A percentile compares a stretch with the other conserved stretches of the same genome.
These are phyloP conservation scores for Ochotona curzoniae DNA, from an alignment of 2,113 vertebrate genomes.

Conservation along the genomic window DNA sequence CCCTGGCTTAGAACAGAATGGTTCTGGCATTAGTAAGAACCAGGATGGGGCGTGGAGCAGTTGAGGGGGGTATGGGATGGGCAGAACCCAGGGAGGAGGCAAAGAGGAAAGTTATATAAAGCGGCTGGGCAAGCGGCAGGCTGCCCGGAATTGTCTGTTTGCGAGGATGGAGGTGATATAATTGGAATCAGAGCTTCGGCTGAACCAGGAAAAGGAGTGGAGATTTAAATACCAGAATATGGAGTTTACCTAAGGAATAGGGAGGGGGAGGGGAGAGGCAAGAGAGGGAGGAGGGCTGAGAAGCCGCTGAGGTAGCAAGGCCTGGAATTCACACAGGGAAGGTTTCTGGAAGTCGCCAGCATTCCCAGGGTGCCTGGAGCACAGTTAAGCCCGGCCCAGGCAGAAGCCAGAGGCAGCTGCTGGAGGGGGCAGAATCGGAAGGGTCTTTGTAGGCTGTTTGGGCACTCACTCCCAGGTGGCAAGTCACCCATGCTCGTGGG, in stretches of 20 bases:
- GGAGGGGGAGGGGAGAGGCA: neutral
- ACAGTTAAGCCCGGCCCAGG: neutral
- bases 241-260: slow-evolving; percentile 79
- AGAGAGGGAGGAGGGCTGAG: neutral
- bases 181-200: slow-evolving; percentile 85
- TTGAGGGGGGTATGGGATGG: too few species aligned
- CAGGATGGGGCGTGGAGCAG: neutral
- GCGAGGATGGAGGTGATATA: slow-evolving; percentile 86
- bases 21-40: neutral
- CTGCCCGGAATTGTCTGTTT: slow-evolving; percentile 83
- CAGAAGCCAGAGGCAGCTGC: neutral
- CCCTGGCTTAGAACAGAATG: slow-evolving; percentile 51
- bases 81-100: neutral
- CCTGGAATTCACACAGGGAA: slow-evolving; percentile 23
- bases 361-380: slow-evolving; percentile 26
- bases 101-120: slow-evolving; percentile 17
- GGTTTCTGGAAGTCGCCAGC: slow-evolving; percentile 30
- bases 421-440: neutral
- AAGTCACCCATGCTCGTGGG: neutral
- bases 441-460: neutral
- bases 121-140: slow-evolving; percentile 77
- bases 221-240: slow-evolving; percentile 85
- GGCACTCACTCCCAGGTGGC: too few species aligned
- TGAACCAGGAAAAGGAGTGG: slow-evolving; percentile 83
- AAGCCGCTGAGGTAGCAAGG: slow-evolving; percentile 24